Evolutionary conservation across 64 coral and sea anemone genomes (phyloP).

Genomic region (Montipora cactus): DNA sequence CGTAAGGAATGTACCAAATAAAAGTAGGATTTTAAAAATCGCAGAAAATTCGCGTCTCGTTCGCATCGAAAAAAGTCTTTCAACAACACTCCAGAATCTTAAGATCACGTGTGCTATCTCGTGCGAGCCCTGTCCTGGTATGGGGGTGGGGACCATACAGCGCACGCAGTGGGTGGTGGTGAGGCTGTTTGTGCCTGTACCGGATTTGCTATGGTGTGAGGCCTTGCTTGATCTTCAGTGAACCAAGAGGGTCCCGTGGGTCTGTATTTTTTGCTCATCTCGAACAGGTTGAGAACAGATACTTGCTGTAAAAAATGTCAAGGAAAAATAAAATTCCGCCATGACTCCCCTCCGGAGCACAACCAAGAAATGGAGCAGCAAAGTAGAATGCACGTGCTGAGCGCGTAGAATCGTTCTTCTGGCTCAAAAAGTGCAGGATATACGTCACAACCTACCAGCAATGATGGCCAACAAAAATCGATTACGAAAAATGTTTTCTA

Average conservation of each 20-base stretch:
- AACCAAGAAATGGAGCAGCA: too few species aligned
- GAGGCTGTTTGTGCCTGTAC: conserved; percentile 25
- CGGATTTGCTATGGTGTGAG: conserved; percentile 32
- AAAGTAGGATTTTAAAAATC: too few species aligned
- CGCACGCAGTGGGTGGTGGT: conserved; percentile 65
- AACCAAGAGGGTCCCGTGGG: not conserved
- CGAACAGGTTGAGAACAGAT: conserved; percentile 67
- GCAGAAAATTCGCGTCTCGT: too few species aligned
- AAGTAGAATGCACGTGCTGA: too few species aligned
- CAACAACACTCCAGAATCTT: not conserved
- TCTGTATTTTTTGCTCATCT: conserved; percentile 47
- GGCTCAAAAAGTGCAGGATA: too few species aligned
- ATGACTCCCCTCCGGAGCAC: too few species aligned
- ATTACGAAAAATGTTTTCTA: too few species aligned
- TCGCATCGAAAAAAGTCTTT: too few species aligned
- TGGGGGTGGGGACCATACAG: conserved; percentile 31
- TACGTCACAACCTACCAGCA: too few species aligned
- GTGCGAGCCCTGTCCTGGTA: conserved; percentile 53
- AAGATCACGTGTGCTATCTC: conserved; percentile 4
- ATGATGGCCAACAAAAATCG: too few species aligned
- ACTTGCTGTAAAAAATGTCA: conserved; percentile 54
- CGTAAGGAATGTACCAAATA: too few species aligned
- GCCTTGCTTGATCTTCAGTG: conserved; percentile 9
- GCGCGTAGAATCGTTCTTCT: too few species aligned
- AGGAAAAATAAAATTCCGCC: not conserved